A percentile compares a stretch with the other conserved stretches of the same genome.
These are phyloP conservation scores for Psophia crepitans DNA, from an alignment of 2,113 vertebrate species.

Conservation along the genomic window DNA sequence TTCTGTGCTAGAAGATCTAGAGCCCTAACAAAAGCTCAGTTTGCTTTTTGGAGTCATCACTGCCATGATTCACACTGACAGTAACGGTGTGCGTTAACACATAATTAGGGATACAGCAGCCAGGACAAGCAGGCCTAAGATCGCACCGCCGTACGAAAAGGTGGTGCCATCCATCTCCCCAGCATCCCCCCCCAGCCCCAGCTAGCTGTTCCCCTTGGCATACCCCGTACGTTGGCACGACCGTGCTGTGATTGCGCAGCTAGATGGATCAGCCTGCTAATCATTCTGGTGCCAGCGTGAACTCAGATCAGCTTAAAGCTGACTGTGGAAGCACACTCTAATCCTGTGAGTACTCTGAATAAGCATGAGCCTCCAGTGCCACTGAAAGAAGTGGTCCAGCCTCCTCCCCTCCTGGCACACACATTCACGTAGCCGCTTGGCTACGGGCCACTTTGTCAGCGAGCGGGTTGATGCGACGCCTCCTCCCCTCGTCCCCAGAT, in stretches of 20 bases:
- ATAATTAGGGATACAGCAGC: background rate
- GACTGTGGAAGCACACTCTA: background rate
- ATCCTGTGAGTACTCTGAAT: background rate
- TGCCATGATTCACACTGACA: background rate
- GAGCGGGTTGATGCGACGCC: background rate
- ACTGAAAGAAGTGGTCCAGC: background rate
- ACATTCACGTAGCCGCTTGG: background rate
- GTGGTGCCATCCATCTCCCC: background rate
- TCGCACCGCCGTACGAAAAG: fast-evolving
- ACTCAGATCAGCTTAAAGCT: background rate
- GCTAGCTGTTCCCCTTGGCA: background rate
- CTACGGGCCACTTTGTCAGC: background rate
- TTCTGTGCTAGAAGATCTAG: background rate
- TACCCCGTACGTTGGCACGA: background rate
- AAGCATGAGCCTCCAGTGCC: background rate
- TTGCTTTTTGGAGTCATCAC: background rate
- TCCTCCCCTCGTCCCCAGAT: background rate
- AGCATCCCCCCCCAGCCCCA: fast-evolving
- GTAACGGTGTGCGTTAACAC: background rate
- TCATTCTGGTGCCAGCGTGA: background rate
- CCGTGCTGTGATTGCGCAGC: background rate
- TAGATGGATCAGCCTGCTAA: background rate
- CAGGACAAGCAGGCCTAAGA: background rate
- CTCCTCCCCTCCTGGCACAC: constrained; percentile 11
- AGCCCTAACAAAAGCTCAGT: background rate